These are phyloP conservation scores for Lates japonicus DNA, from an alignment of 2,797 vertebrate genomes.

Conservation along the genomic window DNA sequence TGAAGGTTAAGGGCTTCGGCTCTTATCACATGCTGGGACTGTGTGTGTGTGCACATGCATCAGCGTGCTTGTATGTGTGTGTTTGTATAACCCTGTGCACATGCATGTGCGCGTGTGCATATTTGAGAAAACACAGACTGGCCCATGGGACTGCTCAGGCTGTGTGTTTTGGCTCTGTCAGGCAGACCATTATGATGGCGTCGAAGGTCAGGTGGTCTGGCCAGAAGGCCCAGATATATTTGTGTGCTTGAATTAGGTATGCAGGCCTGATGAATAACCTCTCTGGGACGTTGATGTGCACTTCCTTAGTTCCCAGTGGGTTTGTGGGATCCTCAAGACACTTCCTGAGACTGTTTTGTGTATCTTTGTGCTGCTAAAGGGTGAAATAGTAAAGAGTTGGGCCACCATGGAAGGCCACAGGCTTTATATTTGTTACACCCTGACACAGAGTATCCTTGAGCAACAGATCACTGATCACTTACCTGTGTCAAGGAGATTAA, in stretches of 20 bases:
- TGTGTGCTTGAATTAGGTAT: conserved; percentile 52
- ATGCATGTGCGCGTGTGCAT: conserved; percentile 43
- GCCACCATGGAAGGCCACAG: conserved; percentile 35
- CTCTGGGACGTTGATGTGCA: conserved; percentile 36
- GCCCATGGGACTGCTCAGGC: conserved; percentile 66
- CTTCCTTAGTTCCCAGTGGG: conserved; percentile 34
- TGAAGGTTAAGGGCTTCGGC: conserved; percentile 61
- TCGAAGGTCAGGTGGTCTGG: conserved; percentile 73
- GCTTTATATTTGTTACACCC: conserved; percentile 8
- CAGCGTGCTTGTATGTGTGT: conserved; percentile 43
- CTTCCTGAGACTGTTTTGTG: neutral
- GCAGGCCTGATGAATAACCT: conserved; percentile 56
- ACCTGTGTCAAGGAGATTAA: conserved; percentile 35
- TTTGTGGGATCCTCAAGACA: conserved; percentile 37
- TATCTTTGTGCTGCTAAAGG: conserved; percentile 6
- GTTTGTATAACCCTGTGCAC: conserved; percentile 52
- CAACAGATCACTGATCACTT: conserved; percentile 33
- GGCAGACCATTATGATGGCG: conserved; percentile 68
- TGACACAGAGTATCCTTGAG: conserved; percentile 35
- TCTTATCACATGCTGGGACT: conserved; percentile 70
- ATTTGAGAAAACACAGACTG: conserved; percentile 79
- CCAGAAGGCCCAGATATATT: conserved; percentile 60
- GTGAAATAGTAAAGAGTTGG: conserved; percentile 17
- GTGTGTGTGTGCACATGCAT: conserved; percentile 42
- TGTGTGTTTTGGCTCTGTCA: conserved; percentile 80